Conservation (phyloP, 2,113 vertebrate genomes). For the Paratilapia polleni region DNA sequence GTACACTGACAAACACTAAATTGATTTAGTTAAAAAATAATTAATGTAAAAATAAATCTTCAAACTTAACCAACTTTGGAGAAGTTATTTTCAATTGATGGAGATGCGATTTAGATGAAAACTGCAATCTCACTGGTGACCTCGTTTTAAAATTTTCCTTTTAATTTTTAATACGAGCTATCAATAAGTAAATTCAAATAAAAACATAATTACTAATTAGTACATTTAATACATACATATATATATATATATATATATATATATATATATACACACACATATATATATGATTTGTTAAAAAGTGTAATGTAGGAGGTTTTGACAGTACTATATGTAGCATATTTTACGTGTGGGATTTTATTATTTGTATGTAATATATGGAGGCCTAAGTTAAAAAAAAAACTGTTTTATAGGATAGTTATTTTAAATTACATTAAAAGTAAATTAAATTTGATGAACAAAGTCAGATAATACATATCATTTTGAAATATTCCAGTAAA, state of each 20-base stretch:
- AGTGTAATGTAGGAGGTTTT: too few species aligned
- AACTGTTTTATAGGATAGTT: fast-evolving
- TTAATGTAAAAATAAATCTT: neutral
- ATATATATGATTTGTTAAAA: neutral
- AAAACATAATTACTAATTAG: fast-evolving
- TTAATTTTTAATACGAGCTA: neutral
- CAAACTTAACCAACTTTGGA: neutral
- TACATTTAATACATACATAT: too few species aligned
- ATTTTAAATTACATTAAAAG: neutral
- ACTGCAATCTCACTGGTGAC: neutral
- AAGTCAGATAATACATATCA: neutral
- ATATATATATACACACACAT: too few species aligned
- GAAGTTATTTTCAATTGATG: neutral
- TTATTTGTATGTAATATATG: neutral
- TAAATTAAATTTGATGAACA: too few species aligned
- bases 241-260: too few species aligned
- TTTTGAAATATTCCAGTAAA: neutral
- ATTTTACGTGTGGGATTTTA: fast-evolving
- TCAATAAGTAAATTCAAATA: neutral
- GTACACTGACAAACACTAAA: too few species aligned
- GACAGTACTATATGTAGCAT: fast-evolving
- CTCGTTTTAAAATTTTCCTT: neutral
- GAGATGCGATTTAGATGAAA: neutral
- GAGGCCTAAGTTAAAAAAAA: fast-evolving
- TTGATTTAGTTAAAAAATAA: neutral